These are phyloP conservation scores for Hydropsyche betteni DNA, from an alignment of 2,888 invertebrate species.

Conservation along the genomic window DNA sequence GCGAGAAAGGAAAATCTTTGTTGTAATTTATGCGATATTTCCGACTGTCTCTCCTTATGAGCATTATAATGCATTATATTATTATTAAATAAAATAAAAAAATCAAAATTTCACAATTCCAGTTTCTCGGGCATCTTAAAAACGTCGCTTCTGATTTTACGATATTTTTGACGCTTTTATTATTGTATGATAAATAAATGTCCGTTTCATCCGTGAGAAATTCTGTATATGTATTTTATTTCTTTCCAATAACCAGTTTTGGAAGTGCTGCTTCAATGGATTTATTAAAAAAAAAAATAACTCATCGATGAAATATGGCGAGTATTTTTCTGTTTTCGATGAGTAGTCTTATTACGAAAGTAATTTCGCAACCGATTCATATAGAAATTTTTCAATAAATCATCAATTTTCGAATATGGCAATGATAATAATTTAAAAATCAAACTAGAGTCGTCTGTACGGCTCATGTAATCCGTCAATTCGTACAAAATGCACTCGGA, in stretches of 20 bases:
- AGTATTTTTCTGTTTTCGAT: neutral
- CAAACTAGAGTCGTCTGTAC: no score
- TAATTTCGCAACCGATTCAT: neutral
- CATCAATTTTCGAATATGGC: no score
- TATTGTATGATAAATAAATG: constrained; percentile 44
- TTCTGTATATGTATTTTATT: constrained; percentile 35
- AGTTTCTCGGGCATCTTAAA: constrained; percentile 19
- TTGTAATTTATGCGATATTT: constrained; percentile 18
- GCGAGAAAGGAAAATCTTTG: neutral
- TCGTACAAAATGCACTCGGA: no score
- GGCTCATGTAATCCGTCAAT: no score
- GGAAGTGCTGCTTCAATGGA: neutral
- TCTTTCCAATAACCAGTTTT: constrained; percentile 46
- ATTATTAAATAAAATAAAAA: neutral
- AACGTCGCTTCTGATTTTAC: constrained; percentile 41
- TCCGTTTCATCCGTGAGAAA: constrained; percentile 39
- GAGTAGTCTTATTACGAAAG: neutral
- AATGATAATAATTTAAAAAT: no score
- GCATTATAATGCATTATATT: neutral
- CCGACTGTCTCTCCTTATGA: constrained; percentile 3
- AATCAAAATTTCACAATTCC: constrained; percentile 35
- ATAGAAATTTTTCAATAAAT: neutral
- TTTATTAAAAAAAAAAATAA: constrained; percentile 28
- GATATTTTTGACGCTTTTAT: constrained; percentile 48
- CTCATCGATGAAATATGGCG: no score